A percentile compares a stretch with the other conserved stretches of the same genome.
These are phyloP conservation scores for Thripadectes ignobilis DNA, from an alignment of 2,797 vertebrate genomes.

Conservation along the genomic window DNA sequence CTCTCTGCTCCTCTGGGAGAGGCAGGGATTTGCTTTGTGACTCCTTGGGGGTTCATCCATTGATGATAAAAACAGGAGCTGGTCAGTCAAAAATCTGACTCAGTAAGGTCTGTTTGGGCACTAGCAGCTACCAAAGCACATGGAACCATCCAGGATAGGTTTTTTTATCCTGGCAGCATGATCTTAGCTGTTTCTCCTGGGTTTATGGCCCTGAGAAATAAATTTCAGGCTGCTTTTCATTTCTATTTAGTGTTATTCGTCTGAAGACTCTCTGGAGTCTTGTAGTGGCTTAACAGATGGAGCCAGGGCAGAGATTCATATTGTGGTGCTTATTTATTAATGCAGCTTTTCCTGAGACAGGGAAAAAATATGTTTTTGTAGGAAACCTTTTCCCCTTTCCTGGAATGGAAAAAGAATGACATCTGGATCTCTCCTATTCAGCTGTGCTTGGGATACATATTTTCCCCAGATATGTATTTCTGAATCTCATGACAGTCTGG, in stretches of 20 bases:
- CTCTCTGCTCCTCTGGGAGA: neutral
- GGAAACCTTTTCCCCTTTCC: conserved; percentile 31
- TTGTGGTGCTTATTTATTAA: conserved; percentile 20
- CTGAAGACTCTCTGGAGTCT: neutral
- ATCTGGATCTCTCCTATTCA: conserved; percentile 35
- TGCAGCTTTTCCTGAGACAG: conserved; percentile 25
- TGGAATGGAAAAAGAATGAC: conserved; percentile 24
- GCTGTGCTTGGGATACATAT: neutral
- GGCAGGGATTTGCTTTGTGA: neutral
- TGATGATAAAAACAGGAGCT: neutral
- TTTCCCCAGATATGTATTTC: conserved; percentile 6
- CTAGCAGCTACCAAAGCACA: neutral
- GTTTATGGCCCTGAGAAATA: neutral
- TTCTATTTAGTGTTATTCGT: neutral
- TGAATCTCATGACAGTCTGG: neutral
- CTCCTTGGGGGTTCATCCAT: neutral
- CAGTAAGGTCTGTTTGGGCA: neutral
- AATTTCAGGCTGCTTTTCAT: neutral
- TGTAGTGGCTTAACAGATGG: conserved; percentile 37
- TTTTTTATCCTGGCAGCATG: neutral
- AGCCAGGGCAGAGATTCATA: conserved; percentile 5
- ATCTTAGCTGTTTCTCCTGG: neutral
- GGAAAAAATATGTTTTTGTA: conserved; percentile 19
- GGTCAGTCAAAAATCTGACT: neutral
- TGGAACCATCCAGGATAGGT: neutral